Conservation (phyloP, 2,888 invertebrate genomes). For the Lobophora halterata region DNA sequence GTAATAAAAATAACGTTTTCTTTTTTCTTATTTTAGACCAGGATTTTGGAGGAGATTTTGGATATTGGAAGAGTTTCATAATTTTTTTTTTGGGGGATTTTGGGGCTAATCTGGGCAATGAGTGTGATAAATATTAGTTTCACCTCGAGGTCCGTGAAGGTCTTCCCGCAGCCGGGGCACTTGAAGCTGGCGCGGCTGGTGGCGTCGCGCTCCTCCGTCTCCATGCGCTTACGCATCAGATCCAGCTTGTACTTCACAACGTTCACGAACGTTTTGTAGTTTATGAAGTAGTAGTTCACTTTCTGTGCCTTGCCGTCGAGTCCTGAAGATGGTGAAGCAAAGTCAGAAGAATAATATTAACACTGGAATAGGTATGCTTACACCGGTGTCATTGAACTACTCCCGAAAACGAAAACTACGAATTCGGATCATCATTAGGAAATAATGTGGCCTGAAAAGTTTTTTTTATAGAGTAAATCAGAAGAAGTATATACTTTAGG, state of each 20-base stretch:
- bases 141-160: slow-evolving; percentile 96
- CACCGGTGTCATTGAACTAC: too few relatives aligned
- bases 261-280: slow-evolving; percentile 98
- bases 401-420: too few relatives aligned
- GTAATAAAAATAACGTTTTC: too few relatives aligned
- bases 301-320: slow-evolving; percentile 96
- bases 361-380: not conserved
- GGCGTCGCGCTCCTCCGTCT: slow-evolving; percentile 96
- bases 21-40: too few relatives aligned
- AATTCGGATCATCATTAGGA: too few relatives aligned
- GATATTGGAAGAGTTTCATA: too few relatives aligned
- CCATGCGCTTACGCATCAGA: slow-evolving; percentile 96
- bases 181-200: slow-evolving; percentile 97
- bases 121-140: not conserved
- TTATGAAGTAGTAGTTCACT: slow-evolving; percentile 98
- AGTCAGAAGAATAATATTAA: not conserved
- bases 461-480: too few relatives aligned
- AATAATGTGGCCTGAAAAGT: too few relatives aligned
- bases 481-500: too few relatives aligned
- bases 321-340: slow-evolving; percentile 46
- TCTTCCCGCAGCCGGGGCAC: slow-evolving; percentile 94
- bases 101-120: too few relatives aligned
- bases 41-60: too few relatives aligned
- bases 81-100: too few relatives aligned
- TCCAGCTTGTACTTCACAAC: slow-evolving; percentile 98